phyloP scores from a whole-genome alignment of 2,888 invertebrate genomes.

The Parasteatoda lunata region DNA sequence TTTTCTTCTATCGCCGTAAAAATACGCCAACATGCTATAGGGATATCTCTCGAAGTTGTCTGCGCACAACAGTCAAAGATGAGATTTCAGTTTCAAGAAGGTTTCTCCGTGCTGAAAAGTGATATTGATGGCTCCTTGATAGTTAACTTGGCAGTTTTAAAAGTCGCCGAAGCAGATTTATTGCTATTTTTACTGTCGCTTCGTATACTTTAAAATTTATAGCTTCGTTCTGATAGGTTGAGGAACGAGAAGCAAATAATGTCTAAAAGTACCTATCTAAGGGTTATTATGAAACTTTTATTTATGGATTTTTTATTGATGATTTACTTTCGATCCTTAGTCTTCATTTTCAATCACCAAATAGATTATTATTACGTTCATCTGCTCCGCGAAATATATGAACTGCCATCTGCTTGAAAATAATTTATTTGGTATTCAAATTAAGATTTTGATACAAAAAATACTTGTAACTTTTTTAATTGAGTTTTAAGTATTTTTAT shows the following conservation, averaged over 20 bases:
- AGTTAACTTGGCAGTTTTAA: constrained; percentile 42
- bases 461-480: too few relatives aligned
- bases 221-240: constrained; percentile 14
- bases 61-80: neutral
- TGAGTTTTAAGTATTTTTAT: too few relatives aligned
- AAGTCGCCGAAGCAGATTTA: constrained; percentile 39
- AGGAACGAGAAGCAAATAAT: constrained; percentile 14
- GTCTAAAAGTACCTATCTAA: neutral
- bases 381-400: too few relatives aligned
- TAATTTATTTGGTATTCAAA: too few relatives aligned
- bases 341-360: neutral
- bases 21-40: constrained; percentile 6
- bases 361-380: too few relatives aligned
- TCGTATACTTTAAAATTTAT: constrained; percentile 46
- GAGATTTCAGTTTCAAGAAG: constrained; percentile 10
- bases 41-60: neutral
- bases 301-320: neutral
- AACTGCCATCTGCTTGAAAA: too few relatives aligned
- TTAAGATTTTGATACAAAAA: too few relatives aligned
- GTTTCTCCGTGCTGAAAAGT: constrained; percentile 6
- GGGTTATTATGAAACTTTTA: neutral
- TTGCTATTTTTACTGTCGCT: constrained; percentile 40
- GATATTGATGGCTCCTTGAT: constrained; percentile 28
- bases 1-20: constrained; percentile 23
- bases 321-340: neutral